Evolutionary conservation across 2,113 vertebrate genomes (phyloP).

Genomic region (Leiothrix lutea): DNA sequence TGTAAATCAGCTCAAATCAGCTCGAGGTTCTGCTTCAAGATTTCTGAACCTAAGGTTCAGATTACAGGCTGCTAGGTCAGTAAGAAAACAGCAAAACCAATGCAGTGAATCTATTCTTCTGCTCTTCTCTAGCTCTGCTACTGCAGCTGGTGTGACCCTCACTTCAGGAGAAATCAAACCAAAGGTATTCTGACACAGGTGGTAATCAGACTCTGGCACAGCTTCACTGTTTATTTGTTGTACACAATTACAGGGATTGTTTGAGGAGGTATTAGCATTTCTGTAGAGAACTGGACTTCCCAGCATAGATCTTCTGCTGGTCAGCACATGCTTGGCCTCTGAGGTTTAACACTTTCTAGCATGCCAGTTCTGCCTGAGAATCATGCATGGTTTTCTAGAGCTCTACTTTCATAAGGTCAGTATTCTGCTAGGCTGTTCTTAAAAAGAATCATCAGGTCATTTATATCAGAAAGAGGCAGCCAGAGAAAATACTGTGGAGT

Average conservation of each 20-base stretch:
- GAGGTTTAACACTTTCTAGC: neutral
- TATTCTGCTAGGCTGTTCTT: neutral
- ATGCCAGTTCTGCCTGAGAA: neutral
- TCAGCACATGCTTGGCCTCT: neutral
- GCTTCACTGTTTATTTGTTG: neutral
- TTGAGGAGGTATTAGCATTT: neutral
- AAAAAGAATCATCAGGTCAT: neutral
- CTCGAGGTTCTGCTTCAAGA: neutral
- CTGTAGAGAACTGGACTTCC: neutral
- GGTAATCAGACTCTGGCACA: neutral
- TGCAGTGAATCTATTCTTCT: neutral
- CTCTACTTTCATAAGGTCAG: neutral
- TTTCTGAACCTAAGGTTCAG: neutral
- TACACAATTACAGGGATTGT: neutral
- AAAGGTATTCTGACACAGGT: neutral
- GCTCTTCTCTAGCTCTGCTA: neutral
- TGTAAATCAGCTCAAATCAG: neutral
- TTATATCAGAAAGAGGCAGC: neutral
- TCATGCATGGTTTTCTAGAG: neutral
- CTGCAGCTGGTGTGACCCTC: neutral
- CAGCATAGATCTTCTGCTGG: neutral
- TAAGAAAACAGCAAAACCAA: neutral
- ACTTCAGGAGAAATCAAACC: neutral
- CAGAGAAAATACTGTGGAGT: neutral
- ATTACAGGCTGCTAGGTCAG: neutral